A percentile compares a stretch with the other conserved stretches of the same genome.
These are phyloP conservation scores for Rhinogobio ventralis DNA, from an alignment of 2,797 vertebrate genomes.

Conservation along the genomic window DNA sequence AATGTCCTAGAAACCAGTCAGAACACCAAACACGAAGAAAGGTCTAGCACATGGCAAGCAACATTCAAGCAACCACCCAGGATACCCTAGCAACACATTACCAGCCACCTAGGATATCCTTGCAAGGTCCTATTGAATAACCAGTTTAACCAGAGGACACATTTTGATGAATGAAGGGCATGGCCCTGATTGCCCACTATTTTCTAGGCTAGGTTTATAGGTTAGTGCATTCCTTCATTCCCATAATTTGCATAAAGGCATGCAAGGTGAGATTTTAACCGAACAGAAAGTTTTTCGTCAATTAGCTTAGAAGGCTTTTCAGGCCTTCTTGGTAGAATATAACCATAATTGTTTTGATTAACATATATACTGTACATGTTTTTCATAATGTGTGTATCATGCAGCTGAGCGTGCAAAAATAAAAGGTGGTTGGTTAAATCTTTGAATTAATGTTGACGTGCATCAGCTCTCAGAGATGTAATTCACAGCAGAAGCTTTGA, in stretches of 20 bases:
- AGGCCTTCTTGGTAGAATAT: background rate
- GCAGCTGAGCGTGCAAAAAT: constrained; percentile 15
- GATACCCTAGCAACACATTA: background rate
- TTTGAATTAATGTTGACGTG: background rate
- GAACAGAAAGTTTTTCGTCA: background rate
- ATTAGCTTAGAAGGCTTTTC: background rate
- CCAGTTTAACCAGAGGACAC: too few species aligned
- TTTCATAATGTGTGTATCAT: background rate
- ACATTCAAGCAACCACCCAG: background rate
- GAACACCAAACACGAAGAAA: background rate
- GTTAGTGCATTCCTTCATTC: background rate
- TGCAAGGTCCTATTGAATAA: background rate
- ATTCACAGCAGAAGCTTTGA: background rate
- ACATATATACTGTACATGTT: background rate
- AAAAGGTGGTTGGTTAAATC: constrained; percentile 14
- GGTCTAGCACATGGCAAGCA: too few species aligned
- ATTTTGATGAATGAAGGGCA: background rate
- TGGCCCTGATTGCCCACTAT: background rate
- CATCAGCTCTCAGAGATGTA: background rate
- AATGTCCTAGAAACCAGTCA: background rate
- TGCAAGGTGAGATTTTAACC: background rate
- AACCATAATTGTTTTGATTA: constrained; percentile 2
- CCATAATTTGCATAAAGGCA: background rate
- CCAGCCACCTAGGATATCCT: too few species aligned
- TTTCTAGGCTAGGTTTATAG: background rate